Conservation (phyloP, 1,140 invertebrate species). For the Chrysomallon squamiferum region DNA sequence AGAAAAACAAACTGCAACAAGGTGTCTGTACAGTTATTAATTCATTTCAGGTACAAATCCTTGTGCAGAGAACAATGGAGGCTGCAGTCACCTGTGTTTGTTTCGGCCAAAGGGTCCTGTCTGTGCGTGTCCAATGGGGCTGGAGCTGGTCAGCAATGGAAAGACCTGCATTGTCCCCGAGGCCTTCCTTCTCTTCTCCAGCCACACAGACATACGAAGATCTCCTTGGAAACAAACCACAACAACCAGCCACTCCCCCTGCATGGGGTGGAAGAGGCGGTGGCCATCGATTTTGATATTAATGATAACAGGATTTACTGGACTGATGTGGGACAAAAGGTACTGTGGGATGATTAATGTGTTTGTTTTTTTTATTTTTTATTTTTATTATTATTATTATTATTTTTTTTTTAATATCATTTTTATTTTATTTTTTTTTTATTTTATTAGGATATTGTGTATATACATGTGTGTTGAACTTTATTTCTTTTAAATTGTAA, state of each 20-base stretch:
- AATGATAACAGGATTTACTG: constrained; percentile 85
- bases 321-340: constrained; percentile 80
- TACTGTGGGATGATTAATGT: too few species aligned
- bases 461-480: too few species aligned
- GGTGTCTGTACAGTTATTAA: too few species aligned
- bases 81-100: constrained; percentile 95
- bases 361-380: too few species aligned
- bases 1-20: too few species aligned
- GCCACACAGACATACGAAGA: constrained; percentile 79
- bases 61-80: constrained; percentile 90
- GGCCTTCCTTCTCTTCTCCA: constrained; percentile 86
- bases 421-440: too few species aligned
- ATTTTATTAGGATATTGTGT: too few species aligned
- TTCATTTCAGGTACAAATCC: constrained; percentile 79
- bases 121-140: constrained; percentile 83
- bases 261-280: constrained; percentile 81
- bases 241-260: constrained; percentile 72
- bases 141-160: constrained; percentile 80
- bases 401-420: too few species aligned
- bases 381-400: too few species aligned
- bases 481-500: too few species aligned
- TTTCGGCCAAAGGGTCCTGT: constrained; percentile 74
- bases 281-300: constrained; percentile 92
- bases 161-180: constrained; percentile 84
- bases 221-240: constrained; percentile 73